Evolutionary conservation across 2,113 vertebrate species (phyloP).

Genomic region (Leucopsar rothschildi): DNA sequence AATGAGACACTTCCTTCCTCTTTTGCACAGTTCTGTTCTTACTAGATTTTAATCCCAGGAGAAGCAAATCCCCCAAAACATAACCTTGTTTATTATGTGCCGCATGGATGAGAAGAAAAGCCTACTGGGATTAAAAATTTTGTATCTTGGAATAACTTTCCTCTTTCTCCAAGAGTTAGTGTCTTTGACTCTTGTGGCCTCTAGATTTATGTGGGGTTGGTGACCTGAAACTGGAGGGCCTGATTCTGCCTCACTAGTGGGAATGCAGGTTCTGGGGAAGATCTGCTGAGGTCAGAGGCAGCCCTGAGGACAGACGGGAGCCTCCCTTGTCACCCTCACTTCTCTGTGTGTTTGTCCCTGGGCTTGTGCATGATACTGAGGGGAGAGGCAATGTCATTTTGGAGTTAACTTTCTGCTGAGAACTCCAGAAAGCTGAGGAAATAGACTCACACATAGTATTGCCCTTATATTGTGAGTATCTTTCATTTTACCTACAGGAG

Average conservation of each 20-base stretch:
- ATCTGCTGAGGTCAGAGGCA: accelerated
- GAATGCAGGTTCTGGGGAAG: neutral
- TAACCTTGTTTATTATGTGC: neutral
- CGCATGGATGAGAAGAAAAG: neutral
- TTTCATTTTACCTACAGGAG: slow-evolving; percentile 6
- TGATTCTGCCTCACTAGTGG: neutral
- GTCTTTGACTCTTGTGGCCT: neutral
- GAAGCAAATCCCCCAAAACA: accelerated
- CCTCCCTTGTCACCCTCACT: neutral
- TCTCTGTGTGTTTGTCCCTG: neutral
- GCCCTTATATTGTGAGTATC: neutral
- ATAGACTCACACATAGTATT: neutral
- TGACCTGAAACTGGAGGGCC: neutral
- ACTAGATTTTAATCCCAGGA: neutral
- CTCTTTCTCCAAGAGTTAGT: neutral
- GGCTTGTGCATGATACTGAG: neutral
- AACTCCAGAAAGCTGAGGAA: neutral
- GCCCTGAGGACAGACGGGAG: neutral
- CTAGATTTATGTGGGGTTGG: neutral
- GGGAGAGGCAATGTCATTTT: neutral
- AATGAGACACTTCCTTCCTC: neutral
- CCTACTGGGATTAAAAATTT: neutral
- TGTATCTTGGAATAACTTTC: neutral
- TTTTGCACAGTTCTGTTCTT: neutral
- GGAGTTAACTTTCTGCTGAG: neutral